A percentile compares a stretch with the other conserved stretches of the same genome.
These are phyloP conservation scores for Cataglyphis cursor DNA, from an alignment of 2,888 invertebrate species.

Conservation along the genomic window DNA sequence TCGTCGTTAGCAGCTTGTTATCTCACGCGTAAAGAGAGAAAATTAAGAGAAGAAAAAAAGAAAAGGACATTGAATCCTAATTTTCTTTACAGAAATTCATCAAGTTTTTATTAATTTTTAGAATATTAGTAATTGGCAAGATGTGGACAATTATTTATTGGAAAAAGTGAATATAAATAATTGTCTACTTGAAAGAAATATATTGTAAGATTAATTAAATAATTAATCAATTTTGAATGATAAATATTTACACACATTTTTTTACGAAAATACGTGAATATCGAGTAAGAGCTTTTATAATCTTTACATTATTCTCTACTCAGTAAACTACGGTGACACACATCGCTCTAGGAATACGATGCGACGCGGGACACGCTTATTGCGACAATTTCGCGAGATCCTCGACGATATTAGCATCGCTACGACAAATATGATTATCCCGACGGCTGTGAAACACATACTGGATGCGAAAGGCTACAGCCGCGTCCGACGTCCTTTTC, in stretches of 20 bases:
- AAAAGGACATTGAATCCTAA: not conserved
- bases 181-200: not conserved
- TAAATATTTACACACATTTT: not conserved
- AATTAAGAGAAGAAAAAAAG: conserved; percentile 6
- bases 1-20: conserved; percentile 15
- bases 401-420: conserved; percentile 78
- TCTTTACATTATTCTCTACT: not conserved
- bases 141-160: not conserved
- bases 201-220: not conserved
- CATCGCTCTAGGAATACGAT: conserved; percentile 65
- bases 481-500: conserved; percentile 60
- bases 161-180: not conserved
- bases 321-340: conserved; percentile 31
- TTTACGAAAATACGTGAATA: not conserved
- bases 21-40: conserved; percentile 16
- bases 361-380: conserved; percentile 73
- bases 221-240: not conserved
- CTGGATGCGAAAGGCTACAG: not conserved
- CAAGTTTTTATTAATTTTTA: conserved; percentile 3
- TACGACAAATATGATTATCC: conserved; percentile 71
- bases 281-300: not conserved
- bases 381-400: conserved; percentile 81
- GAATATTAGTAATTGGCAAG: not conserved
- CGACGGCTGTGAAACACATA: conserved; percentile 58
- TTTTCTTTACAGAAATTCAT: not conserved